These are phyloP conservation scores for Hoplias malabaricus DNA, from an alignment of 2,113 vertebrate genomes.

Conservation along the genomic window DNA sequence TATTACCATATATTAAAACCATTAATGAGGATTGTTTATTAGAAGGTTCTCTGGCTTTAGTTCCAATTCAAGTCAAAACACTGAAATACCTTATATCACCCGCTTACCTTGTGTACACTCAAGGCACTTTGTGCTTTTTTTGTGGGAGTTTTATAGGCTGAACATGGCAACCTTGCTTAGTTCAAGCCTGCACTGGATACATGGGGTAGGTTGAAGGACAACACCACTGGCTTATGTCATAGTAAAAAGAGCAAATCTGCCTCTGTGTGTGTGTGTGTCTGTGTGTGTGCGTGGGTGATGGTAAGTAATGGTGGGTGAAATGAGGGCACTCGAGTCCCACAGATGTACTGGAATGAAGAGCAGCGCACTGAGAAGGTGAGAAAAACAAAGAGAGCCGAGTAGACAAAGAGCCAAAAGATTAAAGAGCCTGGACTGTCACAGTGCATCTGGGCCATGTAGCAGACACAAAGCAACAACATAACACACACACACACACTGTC, in stretches of 20 bases:
- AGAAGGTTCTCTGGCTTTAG: too few relatives aligned
- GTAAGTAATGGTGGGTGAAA: conserved; percentile 9
- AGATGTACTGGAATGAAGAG: not conserved
- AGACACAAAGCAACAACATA: conserved; percentile 32
- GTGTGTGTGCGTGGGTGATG: not conserved
- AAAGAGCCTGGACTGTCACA: not conserved
- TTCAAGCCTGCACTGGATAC: not conserved
- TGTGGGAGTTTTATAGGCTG: not conserved
- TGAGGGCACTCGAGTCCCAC: not conserved
- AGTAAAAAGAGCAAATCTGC: not conserved
- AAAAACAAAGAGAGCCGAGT: conserved; percentile 11
- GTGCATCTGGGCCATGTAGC: not conserved
- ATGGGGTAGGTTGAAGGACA: not conserved
- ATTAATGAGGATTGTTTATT: too few relatives aligned
- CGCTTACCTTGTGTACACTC: too few relatives aligned
- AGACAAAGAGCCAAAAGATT: conserved; percentile 30
- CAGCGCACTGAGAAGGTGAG: not conserved
- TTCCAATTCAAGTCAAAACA: too few relatives aligned
- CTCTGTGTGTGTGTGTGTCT: not conserved
- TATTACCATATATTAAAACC: too few relatives aligned
- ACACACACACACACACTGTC: not conserved
- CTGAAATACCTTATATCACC: too few relatives aligned
- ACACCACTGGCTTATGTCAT: not conserved
- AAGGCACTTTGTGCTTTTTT: not conserved
- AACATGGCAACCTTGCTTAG: not conserved